These are phyloP conservation scores for Toxotes lorentzi DNA, from an alignment of 2,797 vertebrate genomes.

Conservation along the genomic window DNA sequence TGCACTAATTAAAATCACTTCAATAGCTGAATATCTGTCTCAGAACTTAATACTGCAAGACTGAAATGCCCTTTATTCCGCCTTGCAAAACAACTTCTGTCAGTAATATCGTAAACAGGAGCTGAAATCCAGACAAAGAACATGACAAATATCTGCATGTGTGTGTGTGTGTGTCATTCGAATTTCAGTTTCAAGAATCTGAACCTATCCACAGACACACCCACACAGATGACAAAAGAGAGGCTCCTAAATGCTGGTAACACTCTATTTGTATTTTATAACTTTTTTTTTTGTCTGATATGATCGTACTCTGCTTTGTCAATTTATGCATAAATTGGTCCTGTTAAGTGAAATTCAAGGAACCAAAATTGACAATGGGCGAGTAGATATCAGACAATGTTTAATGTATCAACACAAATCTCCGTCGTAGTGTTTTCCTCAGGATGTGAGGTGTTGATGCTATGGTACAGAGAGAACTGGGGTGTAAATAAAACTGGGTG, in stretches of 20 bases:
- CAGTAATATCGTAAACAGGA: not conserved
- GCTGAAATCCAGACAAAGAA: not conserved
- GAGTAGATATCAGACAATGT: not conserved
- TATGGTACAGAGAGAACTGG: not conserved
- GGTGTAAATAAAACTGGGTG: not conserved
- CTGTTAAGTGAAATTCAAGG: not conserved
- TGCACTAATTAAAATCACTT: constrained; percentile 4
- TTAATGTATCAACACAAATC: constrained; percentile 23
- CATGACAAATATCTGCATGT: constrained; percentile 20
- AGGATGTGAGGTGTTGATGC: constrained; percentile 31
- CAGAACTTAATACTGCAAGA: constrained; percentile 11
- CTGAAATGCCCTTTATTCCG: not conserved
- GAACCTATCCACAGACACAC: not conserved
- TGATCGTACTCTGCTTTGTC: not conserved
- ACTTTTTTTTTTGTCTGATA: too few relatives aligned
- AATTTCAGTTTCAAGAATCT: constrained; percentile 51
- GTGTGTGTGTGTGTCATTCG: constrained; percentile 28
- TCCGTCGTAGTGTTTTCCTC: constrained; percentile 13
- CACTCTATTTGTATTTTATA: not conserved
- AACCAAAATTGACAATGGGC: not conserved
- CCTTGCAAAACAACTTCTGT: not conserved
- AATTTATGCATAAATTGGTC: not conserved
- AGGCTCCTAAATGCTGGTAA: not conserved
- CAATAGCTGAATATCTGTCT: not conserved
- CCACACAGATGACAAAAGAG: not conserved